phyloP scores from a whole-genome alignment of 1,140 invertebrate genomes.

The Calliopsis andreniformis region DNA sequence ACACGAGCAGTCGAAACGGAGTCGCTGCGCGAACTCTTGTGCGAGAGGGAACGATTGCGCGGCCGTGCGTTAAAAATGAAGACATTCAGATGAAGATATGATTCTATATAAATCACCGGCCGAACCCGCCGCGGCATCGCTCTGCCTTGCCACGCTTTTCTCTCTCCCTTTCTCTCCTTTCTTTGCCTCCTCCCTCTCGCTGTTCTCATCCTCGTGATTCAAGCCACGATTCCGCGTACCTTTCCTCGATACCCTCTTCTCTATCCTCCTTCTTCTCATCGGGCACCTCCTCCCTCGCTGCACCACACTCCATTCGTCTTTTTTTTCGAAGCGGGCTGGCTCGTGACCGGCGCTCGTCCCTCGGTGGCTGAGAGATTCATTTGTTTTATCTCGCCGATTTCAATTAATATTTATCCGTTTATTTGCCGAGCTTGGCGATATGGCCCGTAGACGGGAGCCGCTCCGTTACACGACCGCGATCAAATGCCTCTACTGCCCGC shows the following conservation, averaged over 20 bases:
- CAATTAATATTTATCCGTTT: conserved; percentile 71
- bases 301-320: not conserved
- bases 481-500: not conserved
- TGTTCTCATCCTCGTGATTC: conserved; percentile 45
- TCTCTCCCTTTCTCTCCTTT: not conserved
- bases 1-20: conserved; percentile 54
- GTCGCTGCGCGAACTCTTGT: conserved; percentile 28
- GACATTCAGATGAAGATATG: conserved; percentile 76
- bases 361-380: conserved; percentile 61
- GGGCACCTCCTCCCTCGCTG: conserved; percentile 2
- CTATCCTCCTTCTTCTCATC: not conserved
- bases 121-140: conserved; percentile 51
- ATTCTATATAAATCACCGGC: conserved; percentile 75
- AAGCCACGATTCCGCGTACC: conserved; percentile 49
- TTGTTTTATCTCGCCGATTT: conserved; percentile 69
- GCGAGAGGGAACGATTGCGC: conserved; percentile 52
- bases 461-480: conserved; percentile 23
- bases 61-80: conserved; percentile 74
- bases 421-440: conserved; percentile 52
- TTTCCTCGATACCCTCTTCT: conserved; percentile 7
- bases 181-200: conserved; percentile 5
- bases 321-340: conserved; percentile 13
- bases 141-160: conserved; percentile 26
- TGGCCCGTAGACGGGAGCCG: conserved; percentile 29
- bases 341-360: conserved; percentile 62